These are phyloP conservation scores for Hiodon tergisus DNA, from an alignment of 2,113 vertebrate genomes.

Conservation along the genomic window DNA sequence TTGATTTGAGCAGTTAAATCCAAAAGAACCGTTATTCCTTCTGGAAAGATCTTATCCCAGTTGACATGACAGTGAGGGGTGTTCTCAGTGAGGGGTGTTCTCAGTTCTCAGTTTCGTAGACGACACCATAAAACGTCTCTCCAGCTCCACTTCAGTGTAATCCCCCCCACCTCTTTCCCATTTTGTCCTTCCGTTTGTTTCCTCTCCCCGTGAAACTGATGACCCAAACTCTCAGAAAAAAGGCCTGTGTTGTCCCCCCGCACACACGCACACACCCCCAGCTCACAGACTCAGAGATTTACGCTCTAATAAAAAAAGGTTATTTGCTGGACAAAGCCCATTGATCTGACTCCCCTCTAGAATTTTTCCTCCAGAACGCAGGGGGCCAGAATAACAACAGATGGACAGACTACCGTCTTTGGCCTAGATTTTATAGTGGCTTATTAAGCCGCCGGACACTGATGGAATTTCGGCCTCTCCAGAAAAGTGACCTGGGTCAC, in stretches of 20 bases:
- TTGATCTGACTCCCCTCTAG: conserved; percentile 39
- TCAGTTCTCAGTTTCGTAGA: too few species aligned
- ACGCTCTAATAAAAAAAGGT: conserved; percentile 34
- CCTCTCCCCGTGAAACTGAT: conserved; percentile 39
- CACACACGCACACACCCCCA: too few species aligned
- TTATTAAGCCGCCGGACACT: conserved; percentile 62
- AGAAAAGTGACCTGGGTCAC: conserved; percentile 19
- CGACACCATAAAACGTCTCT: too few species aligned
- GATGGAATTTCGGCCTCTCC: conserved; percentile 53
- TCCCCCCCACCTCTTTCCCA: not conserved
- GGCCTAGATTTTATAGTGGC: conserved; percentile 61
- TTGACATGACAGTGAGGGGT: too few species aligned
- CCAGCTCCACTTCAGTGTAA: not conserved
- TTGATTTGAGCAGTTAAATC: too few species aligned
- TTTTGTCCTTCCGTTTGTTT: not conserved
- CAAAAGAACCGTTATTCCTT: too few species aligned
- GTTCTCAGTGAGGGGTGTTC: too few species aligned
- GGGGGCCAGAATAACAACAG: conserved; percentile 63
- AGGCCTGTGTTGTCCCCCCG: conserved; percentile 10
- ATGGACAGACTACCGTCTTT: conserved; percentile 62
- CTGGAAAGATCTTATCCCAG: too few species aligned
- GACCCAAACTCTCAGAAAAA: conserved; percentile 20
- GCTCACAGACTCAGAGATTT: conserved; percentile 32
- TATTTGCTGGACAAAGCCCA: conserved; percentile 36
- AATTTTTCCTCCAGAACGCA: conserved; percentile 32